Conservation (phyloP, 2,113 vertebrate species). For the Aspiorhynchus laticeps region DNA sequence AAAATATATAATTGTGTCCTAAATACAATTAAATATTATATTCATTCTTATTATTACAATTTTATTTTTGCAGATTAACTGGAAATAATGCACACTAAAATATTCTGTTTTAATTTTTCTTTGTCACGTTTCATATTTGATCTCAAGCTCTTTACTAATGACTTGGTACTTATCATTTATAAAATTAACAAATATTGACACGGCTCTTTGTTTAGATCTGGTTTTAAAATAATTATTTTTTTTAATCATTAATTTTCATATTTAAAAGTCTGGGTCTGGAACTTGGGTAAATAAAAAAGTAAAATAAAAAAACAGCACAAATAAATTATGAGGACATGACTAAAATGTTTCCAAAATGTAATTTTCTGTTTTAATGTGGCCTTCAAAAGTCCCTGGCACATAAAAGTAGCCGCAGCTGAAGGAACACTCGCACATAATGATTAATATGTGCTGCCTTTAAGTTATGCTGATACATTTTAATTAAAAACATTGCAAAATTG, state of each 20-base stretch:
- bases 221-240: neutral
- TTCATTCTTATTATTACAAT: neutral
- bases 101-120: neutral
- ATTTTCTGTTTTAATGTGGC: neutral
- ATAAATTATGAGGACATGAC: neutral
- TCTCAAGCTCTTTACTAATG: neutral
- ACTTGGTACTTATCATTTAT: neutral
- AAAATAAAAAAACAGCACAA: neutral
- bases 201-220: neutral
- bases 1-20: neutral
- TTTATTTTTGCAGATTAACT: neutral
- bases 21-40: neutral
- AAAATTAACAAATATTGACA: neutral
- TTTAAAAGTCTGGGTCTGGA: neutral
- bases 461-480: neutral
- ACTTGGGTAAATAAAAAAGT: neutral
- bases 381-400: neutral
- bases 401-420: neutral
- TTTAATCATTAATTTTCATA: neutral
- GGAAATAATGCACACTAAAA: neutral
- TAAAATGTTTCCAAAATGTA: neutral
- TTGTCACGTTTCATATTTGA: neutral
- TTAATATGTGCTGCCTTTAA: neutral
- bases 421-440: neutral
- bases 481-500: neutral